A percentile compares a stretch with the other conserved stretches of the same genome.
These are phyloP conservation scores for Mythimna vitellina DNA, from an alignment of 2,888 invertebrate genomes.

Conservation along the genomic window DNA sequence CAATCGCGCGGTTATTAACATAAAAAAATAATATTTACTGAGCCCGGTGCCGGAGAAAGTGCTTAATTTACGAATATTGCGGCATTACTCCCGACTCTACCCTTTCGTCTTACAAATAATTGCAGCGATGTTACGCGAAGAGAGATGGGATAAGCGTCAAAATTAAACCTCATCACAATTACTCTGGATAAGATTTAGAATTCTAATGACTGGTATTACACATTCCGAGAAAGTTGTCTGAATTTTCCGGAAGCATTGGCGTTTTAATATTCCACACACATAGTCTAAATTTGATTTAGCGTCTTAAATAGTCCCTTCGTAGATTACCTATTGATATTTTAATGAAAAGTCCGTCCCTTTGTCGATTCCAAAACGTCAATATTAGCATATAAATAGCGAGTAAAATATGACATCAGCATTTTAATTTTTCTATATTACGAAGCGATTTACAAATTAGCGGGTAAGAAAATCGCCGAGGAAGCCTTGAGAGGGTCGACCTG, in stretches of 20 bases:
- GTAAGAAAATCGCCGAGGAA: constrained; percentile 87
- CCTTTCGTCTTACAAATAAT: constrained; percentile 88
- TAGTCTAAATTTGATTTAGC: constrained; percentile 70
- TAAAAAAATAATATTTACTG: constrained; percentile 91
- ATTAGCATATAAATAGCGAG: constrained; percentile 89
- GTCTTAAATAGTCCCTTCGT: constrained; percentile 74
- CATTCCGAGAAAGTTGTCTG: constrained; percentile 53
- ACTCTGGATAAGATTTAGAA: constrained; percentile 82
- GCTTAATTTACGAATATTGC: constrained; percentile 90
- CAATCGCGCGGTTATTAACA: constrained; percentile 89
- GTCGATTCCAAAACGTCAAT: constrained; percentile 76
- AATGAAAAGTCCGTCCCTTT: constrained; percentile 81
- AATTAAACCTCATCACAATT: constrained; percentile 87
- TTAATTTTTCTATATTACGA: constrained; percentile 90
- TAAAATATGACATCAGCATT: constrained; percentile 91
- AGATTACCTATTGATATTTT: constrained; percentile 90
- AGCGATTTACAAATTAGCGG: constrained; percentile 90
- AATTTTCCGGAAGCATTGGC: constrained; percentile 47
- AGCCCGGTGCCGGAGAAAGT: constrained; percentile 79
- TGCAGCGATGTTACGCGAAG: constrained; percentile 85
- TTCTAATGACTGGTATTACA: constrained; percentile 79
- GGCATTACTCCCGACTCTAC: constrained; percentile 85
- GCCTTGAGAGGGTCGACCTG: constrained; percentile 87
- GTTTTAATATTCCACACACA: constrained; percentile 75
- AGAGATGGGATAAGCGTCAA: constrained; percentile 85